phyloP scores from a whole-genome alignment of 2,797 vertebrate species.

The Gobionotothen gibberifrons region DNA sequence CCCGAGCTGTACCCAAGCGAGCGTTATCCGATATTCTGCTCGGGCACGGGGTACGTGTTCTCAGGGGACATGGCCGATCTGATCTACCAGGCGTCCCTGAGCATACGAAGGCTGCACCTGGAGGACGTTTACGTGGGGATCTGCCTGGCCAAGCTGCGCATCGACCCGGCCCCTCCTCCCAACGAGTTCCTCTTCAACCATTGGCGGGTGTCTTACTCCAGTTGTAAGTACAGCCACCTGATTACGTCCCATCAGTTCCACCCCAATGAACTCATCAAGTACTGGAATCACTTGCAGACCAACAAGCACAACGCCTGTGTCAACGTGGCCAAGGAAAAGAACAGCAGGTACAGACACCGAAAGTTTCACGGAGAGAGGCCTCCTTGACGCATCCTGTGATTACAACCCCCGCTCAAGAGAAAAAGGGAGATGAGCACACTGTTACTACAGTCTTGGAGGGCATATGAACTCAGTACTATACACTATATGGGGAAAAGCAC shows the following conservation, averaged over 20 bases:
- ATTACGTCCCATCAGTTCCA: constrained; percentile 99
- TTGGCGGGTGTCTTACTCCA: constrained; percentile 99
- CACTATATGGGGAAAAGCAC: constrained; percentile 82
- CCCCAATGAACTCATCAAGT: constrained; percentile 96
- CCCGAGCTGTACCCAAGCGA: constrained; percentile 97
- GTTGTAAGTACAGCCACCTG: constrained; percentile 99
- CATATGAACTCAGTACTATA: constrained; percentile 81
- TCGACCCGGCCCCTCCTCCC: constrained; percentile 95
- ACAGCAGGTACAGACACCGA: constrained; percentile 90
- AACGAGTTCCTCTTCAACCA: constrained; percentile 99
- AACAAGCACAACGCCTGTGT: constrained; percentile 98
- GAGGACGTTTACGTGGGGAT: constrained; percentile 99
- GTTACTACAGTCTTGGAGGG: constrained; percentile 51
- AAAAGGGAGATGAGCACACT: constrained; percentile 23
- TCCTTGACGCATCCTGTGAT: constrained; percentile 54
- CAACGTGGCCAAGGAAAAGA: constrained; percentile 93
- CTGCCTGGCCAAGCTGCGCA: constrained; percentile 95
- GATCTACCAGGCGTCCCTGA: constrained; percentile 95
- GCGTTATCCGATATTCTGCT: constrained; percentile 98
- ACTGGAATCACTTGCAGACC: constrained; percentile 98
- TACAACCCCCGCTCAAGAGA: constrained; percentile 15
- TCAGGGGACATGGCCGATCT: constrained; percentile 96
- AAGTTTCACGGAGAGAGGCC: constrained; percentile 89
- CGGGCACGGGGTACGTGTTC: constrained; percentile 98
- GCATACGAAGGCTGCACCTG: constrained; percentile 95